phyloP scores from a whole-genome alignment of 2,113 vertebrate genomes.

The Pelecanoides urinatrix region DNA sequence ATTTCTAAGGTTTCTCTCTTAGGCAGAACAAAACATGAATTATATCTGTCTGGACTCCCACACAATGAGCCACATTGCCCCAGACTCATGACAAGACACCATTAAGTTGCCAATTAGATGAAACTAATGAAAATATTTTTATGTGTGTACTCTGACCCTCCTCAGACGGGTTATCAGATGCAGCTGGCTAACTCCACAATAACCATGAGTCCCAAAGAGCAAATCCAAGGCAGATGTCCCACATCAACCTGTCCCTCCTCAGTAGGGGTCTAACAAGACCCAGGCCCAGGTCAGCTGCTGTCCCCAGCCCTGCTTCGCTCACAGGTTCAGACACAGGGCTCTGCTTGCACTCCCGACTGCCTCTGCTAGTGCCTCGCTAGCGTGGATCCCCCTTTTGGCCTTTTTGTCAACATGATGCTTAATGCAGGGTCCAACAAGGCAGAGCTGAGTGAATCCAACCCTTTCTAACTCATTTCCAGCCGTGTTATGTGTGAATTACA shows the following conservation, averaged over 20 bases:
- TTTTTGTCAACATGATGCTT: background rate
- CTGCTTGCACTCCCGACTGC: background rate
- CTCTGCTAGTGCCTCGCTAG: background rate
- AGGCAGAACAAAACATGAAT: background rate
- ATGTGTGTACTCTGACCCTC: background rate
- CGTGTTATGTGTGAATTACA: background rate
- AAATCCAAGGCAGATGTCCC: background rate
- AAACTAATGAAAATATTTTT: constrained; percentile 32
- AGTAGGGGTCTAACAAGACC: background rate
- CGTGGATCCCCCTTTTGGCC: background rate
- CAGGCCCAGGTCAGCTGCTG: background rate
- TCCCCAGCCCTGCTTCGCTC: background rate
- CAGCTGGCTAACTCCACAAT: background rate
- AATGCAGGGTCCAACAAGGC: background rate
- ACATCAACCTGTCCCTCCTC: background rate
- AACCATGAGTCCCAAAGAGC: background rate
- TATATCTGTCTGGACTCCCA: constrained; percentile 1
- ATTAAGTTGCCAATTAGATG: constrained; percentile 3
- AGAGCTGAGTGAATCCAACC: background rate
- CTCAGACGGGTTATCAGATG: background rate
- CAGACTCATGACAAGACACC: constrained; percentile 1
- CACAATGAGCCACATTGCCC: background rate
- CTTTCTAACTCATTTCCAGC: background rate
- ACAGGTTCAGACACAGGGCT: background rate
- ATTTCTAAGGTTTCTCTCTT: constrained; percentile 6